Evolutionary conservation across 2,113 vertebrate species (phyloP), one percentile per base, ranked within the genome.

Genomic region (Syngnathus scovelli): DNA sequence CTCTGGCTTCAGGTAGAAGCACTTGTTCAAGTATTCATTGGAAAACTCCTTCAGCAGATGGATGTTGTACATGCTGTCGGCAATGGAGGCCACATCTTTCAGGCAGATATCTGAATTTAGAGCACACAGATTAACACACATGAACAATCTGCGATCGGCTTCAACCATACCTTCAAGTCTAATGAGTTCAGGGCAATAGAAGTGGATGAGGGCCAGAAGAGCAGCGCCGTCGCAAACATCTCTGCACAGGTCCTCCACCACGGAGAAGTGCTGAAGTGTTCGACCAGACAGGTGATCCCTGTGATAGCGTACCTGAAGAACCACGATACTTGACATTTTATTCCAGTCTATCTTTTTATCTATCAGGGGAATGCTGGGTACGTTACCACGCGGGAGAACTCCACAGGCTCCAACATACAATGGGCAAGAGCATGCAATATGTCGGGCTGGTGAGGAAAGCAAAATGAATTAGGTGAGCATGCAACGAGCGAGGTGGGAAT

Each of bases 111-210:
- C 96, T 99, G 65, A 62, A 10, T 65, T 73, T 55, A 74, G 7
- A n/a, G 66, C 6, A 51, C 2, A 4, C 3, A 3, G 19, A 36
- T 21, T 18, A 27, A 38, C 18, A 8, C 37, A 21, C 7, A 13
- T 36, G 18, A n/a, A 16, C 0, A 37, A 4, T 12, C 18, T 5
- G 15, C 37, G 9, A 18, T 44, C 4, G 9, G 63, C 16, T 51
- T 18, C 44, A 44, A 21, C 86, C 7, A 33, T 92, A 98, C 96
- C 95, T 61, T 99, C 94, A 46, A 98, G 89, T 65, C 93, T 94
- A 89, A 99, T 92, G 61, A 94, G 91, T 68, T 95, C 94, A 0
- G 96, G 96, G 82, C 96, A 99, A 54, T 99, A 99, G 80, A 95
- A 99, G 87, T 98, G 95, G 75, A 98, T 89, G 39, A 96, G 85